Evolutionary conservation across 2,888 invertebrate species (phyloP), one percentile per base, ranked within the genome.

Genomic region (Neocrepidodera transversa): DNA sequence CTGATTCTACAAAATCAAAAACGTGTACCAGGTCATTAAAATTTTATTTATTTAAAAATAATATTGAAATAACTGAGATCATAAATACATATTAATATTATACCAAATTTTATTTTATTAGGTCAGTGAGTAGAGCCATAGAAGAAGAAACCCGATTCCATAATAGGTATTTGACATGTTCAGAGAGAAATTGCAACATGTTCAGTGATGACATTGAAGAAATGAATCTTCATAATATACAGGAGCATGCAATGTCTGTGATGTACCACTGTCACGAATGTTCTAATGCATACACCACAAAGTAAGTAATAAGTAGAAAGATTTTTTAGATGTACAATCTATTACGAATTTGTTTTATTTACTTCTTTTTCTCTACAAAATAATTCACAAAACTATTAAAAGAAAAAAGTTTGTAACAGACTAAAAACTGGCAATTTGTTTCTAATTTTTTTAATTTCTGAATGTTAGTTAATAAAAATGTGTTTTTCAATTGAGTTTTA

Each of bases 291-390:
- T 64, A 60, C 36, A 64, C 62, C n/a, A 55, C 58, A 16, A 20
- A 26, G 64, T 64, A 52, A 61, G 64, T 64, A 52, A 28, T 52
- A 60, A n/a, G n/a, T n/a, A n/a, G 58, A 60, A 50, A 32, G n/a
- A 32, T 26, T 20, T n/a, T 20, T 18, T 36, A 14, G 23, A 50
- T 40, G 13, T 36, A 14, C 10, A 13, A 36, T 36, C 11, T 13
- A 23, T 36, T 11, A 35, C 35, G 5, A 35, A 40, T 6, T 40
- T 30, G 18, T 11, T n/a, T 35, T 8, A 53, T 26, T 38, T 53
- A 5, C 20, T 26, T n/a, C n/a, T n/a, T n/a, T n/a, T n/a, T n/a
- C n/a, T n/a, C n/a, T n/a, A n/a, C n/a, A n/a, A n/a, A n/a, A n/a
- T n/a, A n/a, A n/a, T n/a, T n/a, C n/a, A n/a, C n/a, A n/a, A n/a